Base-by-base conservation (phyloP, 2,113 vertebrate genomes). In the Pygoscelis antarcticus region DNA sequence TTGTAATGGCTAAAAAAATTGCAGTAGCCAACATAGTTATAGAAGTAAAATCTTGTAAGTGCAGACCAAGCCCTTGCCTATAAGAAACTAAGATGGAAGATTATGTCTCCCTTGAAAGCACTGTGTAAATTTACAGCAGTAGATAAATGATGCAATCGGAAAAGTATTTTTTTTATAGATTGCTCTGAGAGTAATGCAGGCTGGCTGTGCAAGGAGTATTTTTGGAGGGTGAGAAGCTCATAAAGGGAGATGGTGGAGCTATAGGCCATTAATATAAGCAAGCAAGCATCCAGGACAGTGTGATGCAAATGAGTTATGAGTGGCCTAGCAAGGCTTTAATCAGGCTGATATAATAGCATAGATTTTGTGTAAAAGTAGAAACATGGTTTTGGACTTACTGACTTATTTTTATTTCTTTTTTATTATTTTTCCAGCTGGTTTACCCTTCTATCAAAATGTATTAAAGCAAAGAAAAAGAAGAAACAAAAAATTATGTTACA, bases 121-220 rank as follows among this genome's bases (percentile, higher is more conserved):
- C 47, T 49, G 74, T 44, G 61, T 61, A 96, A 95, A 96, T 93
- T 90, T 95, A 92, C 62, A 80, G 29, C 47, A 66, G 62, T n/a
- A 86, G 78, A 96, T 95, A 94, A 93, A 95, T 80, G 87, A 83
- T 87, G 65, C 89, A 89, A 96, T 87, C 70, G 46, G 68, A 91
- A 93, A 96, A 91, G 74, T 81, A 29, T 30, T 75, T 90, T 96
- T 92, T 93, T 81, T 55, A 83, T 81, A 83, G 52, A 84, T 91
- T 95, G 29, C 30, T 85, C 54, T 74, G 54, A 79, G 64, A 95
- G 27, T 69, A 91, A 91, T 88, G 52, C 27, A 61, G 44, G 27
- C 30, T 91, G 46, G 10, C 46, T 77, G 42, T 46, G 82, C 72
- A 87, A 93, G 34, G 36, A 87, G 27, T 77, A 65, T 84, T 96